phyloP scores from a whole-genome alignment of 2,888 invertebrate genomes.

The Augiades crinisus region DNA sequence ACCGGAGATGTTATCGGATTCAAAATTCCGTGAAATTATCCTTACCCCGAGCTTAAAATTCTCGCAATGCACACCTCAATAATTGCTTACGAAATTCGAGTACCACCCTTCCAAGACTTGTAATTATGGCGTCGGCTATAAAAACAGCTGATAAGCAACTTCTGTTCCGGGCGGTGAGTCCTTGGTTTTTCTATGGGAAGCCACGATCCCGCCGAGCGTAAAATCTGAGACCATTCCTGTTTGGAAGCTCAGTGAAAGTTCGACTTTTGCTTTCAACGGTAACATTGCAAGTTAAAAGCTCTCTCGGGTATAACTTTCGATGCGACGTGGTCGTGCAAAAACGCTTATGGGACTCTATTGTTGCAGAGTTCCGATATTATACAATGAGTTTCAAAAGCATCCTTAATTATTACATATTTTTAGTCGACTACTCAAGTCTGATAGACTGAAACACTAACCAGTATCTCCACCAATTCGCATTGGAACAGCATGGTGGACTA shows the following conservation, averaged over 20 bases:
- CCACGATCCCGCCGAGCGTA: conserved; percentile 42
- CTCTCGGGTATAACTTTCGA: conserved; percentile 20
- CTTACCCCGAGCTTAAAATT: conserved; percentile 6
- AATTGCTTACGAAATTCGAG: conserved; percentile 18
- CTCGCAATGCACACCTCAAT: conserved; percentile 8
- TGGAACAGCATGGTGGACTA: too few relatives aligned
- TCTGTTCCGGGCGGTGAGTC: conserved; percentile 49
- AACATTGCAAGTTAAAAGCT: conserved; percentile 26
- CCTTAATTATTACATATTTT: too few relatives aligned
- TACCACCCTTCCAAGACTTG: conserved; percentile 20
- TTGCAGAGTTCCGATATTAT: too few relatives aligned
- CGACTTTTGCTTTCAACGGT: conserved; percentile 46
- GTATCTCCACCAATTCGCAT: too few relatives aligned
- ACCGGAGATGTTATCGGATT: conserved; percentile 5
- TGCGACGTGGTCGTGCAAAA: neutral
- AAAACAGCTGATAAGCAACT: conserved; percentile 57
- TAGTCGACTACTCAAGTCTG: too few relatives aligned
- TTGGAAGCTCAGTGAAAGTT: conserved; percentile 50
- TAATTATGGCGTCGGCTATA: conserved; percentile 33
- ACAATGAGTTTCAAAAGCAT: neutral
- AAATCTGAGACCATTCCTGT: conserved; percentile 49
- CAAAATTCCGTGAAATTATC: conserved; percentile 16
- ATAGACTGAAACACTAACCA: too few relatives aligned
- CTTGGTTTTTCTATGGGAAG: conserved; percentile 52
- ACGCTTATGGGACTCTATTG: neutral